phyloP scores from a whole-genome alignment of 2,888 invertebrate species.

The Frankliniella intonsa region DNA sequence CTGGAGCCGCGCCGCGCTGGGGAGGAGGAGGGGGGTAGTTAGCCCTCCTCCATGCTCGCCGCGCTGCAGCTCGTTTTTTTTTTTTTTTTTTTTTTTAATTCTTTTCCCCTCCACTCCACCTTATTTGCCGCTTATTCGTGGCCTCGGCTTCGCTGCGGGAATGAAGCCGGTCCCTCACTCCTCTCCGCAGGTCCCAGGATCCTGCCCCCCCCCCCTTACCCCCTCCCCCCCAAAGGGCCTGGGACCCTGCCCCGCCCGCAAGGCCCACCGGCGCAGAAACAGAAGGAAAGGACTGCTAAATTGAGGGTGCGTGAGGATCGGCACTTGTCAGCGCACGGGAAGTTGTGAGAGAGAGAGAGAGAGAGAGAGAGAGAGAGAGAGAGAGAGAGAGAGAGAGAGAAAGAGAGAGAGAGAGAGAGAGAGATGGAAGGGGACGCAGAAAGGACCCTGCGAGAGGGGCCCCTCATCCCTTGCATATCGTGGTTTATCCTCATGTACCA shows the following conservation, averaged over 20 bases:
- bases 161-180: too few species aligned
- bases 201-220: neutral
- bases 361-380: neutral
- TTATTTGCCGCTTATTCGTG: neutral
- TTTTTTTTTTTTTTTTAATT: too few species aligned
- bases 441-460: too few species aligned
- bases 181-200: neutral
- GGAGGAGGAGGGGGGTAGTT: neutral
- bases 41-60: neutral
- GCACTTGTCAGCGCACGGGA: neutral
- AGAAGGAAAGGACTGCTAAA: neutral
- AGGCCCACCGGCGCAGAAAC: neutral
- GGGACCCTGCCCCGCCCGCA: too few species aligned
- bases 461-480: too few species aligned
- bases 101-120: neutral
- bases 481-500: too few species aligned
- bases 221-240: neutral
- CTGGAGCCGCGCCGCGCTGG: too few species aligned
- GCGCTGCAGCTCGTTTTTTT: neutral
- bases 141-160: too few species aligned
- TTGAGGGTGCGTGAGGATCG: neutral
- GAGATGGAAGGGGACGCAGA: too few species aligned
- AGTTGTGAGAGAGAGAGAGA: neutral
- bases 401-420: too few species aligned
- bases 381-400: neutral